Percentiles rank a stretch among this genome's conserved stretches.
Evolutionary conservation across 2,888 invertebrate genomes (phyloP).

Genomic region (Neria commutata): DNA sequence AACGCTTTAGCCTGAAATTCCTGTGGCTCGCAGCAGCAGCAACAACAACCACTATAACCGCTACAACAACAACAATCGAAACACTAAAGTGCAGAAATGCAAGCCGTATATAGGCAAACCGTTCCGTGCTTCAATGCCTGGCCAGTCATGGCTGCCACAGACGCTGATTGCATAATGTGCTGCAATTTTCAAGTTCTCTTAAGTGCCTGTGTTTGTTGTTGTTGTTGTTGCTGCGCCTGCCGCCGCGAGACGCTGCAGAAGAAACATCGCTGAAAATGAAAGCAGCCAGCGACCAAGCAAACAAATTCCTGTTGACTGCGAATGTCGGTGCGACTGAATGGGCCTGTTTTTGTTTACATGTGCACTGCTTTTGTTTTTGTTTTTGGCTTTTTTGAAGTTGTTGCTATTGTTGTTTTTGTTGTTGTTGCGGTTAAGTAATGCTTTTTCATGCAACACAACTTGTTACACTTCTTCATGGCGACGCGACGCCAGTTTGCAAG

Average conservation of each 20-base stretch:
- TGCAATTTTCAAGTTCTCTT: constrained; percentile 5
- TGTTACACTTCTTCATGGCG: not conserved
- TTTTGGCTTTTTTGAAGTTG: not conserved
- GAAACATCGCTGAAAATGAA: not conserved
- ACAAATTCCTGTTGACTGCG: not conserved
- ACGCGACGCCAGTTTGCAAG: no score
- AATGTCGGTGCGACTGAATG: no score
- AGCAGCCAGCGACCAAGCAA: not conserved
- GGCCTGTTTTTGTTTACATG: no score
- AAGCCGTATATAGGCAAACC: no score
- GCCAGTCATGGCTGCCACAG: not conserved
- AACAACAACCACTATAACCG: no score
- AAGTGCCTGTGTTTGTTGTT: not conserved
- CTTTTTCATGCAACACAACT: not conserved
- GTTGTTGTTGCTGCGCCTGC: not conserved
- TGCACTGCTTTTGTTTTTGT: not conserved
- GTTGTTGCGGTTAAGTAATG: not conserved
- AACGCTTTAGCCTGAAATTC: no score
- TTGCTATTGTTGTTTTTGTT: not conserved
- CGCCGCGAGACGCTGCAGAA: not conserved
- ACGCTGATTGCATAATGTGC: constrained; percentile 5
- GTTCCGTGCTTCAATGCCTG: no score
- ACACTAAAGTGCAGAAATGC: no score
- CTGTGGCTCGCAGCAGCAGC: no score
- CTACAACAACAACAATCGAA: no score